Conservation (phyloP, 2,888 invertebrate species). For the Archaeoteleia sp. region DNA sequence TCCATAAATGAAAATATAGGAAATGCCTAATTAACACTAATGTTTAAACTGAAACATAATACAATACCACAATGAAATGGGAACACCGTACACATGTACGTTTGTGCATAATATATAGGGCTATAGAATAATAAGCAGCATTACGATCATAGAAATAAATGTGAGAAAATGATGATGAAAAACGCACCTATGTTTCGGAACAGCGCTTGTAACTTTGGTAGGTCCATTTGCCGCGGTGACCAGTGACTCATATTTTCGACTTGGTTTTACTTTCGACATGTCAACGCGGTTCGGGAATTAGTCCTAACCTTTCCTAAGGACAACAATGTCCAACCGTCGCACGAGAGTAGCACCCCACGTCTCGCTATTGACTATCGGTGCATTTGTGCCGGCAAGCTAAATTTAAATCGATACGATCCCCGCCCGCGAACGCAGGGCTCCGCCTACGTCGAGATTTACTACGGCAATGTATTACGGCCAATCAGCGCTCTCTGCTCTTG, state of each 20-base stretch:
- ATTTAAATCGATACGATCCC: conserved; percentile 74
- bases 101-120: neutral
- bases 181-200: conserved; percentile 68
- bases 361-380: conserved; percentile 61
- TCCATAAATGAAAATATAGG: too few relatives aligned
- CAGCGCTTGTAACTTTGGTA: conserved; percentile 59
- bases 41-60: too few relatives aligned
- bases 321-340: conserved; percentile 20
- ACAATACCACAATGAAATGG: too few relatives aligned
- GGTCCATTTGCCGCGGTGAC: conserved; percentile 54
- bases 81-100: too few relatives aligned
- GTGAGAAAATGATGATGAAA: neutral
- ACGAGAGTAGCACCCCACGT: conserved; percentile 51
- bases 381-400: conserved; percentile 70
- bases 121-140: neutral
- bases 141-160: neutral
- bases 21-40: too few relatives aligned
- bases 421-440: conserved; percentile 60
- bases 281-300: conserved; percentile 4
- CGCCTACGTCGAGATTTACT: conserved; percentile 55
- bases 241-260: conserved; percentile 8
- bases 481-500: too few relatives aligned
- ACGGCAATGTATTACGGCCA: too few relatives aligned
- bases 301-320: conserved; percentile 22
- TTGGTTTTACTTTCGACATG: conserved; percentile 23